Evolutionary conservation across 2,888 invertebrate genomes (phyloP).

Genomic region (Elegia similella): DNA sequence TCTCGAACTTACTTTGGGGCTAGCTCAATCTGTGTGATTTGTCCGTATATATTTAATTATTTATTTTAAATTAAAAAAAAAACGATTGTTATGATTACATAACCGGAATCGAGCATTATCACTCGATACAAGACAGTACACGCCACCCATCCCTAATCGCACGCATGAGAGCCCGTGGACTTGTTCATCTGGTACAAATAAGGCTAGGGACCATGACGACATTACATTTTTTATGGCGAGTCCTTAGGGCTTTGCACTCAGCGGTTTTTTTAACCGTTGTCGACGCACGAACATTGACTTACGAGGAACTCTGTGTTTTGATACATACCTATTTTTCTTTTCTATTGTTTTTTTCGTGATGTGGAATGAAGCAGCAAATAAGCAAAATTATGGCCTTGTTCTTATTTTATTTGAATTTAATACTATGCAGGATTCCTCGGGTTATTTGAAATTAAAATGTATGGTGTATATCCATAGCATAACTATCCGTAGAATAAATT

Average conservation of each 20-base stretch:
- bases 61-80: too few relatives aligned
- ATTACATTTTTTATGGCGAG: constrained; percentile 58
- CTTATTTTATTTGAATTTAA: too few relatives aligned
- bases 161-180: constrained; percentile 47
- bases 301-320: background rate
- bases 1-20: too few relatives aligned
- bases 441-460: too few relatives aligned
- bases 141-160: constrained; percentile 33
- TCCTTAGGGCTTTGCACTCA: constrained; percentile 61
- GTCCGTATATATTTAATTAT: too few relatives aligned
- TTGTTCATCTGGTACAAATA: constrained; percentile 54
- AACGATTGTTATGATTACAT: background rate
- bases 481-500: too few relatives aligned
- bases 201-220: constrained; percentile 65
- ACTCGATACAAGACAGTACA: constrained; percentile 6
- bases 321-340: background rate
- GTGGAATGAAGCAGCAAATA: too few relatives aligned
- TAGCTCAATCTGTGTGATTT: too few relatives aligned
- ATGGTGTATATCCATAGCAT: too few relatives aligned
- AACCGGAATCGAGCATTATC: background rate
- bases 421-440: too few relatives aligned
- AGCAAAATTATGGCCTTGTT: too few relatives aligned
- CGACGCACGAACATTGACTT: background rate
- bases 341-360: too few relatives aligned
- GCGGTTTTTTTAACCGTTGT: constrained; percentile 33